Conservation (phyloP, 2,797 vertebrate species). For the Danio choprae region DNA sequence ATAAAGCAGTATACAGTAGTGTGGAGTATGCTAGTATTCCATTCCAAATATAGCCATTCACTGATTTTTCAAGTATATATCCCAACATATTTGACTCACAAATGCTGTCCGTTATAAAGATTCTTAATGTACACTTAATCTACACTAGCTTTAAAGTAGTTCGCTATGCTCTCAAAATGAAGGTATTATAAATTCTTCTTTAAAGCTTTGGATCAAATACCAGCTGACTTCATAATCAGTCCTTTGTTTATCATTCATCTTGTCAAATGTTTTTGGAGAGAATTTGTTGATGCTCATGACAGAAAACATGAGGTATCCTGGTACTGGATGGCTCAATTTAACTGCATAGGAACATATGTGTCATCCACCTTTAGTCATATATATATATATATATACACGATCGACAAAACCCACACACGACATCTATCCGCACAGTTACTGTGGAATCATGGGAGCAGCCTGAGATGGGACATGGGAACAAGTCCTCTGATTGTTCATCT, state of each 20-base stretch:
- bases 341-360: slow-evolving; percentile 52
- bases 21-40: slow-evolving; percentile 30
- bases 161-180: slow-evolving; percentile 37
- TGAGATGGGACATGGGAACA: slow-evolving; percentile 51
- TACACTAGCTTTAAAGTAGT: slow-evolving; percentile 52
- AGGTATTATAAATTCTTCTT: slow-evolving; percentile 58
- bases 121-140: slow-evolving; percentile 54
- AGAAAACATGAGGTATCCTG: slow-evolving; percentile 58
- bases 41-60: slow-evolving; percentile 32
- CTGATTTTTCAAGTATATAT: slow-evolving; percentile 67
- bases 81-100: slow-evolving; percentile 59
- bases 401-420: slow-evolving; percentile 35
- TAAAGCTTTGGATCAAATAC: slow-evolving; percentile 44
- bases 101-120: slow-evolving; percentile 58
- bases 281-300: slow-evolving; percentile 23
- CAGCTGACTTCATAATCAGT: not conserved
- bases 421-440: slow-evolving; percentile 44
- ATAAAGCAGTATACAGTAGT: slow-evolving; percentile 13
- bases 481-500: slow-evolving; percentile 50
- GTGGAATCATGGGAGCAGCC: slow-evolving; percentile 56
- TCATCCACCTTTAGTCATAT: slow-evolving; percentile 44
- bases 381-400: slow-evolving; percentile 25
- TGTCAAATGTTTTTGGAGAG: not conserved
- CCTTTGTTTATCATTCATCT: slow-evolving; percentile 2
- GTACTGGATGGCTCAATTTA: slow-evolving; percentile 45